Conservation (phyloP, 2,797 vertebrate species). For the Leptodactylus fallax region DNA sequence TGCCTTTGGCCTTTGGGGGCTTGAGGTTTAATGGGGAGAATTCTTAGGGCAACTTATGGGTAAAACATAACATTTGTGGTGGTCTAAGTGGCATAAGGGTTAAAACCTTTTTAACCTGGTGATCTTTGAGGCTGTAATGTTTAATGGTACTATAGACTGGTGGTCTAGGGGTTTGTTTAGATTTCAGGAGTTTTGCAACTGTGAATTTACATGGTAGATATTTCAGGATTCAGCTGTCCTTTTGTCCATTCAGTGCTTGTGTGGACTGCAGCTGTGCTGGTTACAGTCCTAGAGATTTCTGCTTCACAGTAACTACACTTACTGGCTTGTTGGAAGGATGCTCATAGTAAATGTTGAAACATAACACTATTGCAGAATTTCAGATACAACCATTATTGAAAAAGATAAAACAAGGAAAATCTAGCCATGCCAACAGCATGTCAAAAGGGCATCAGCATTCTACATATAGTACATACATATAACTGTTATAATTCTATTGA, state of each 20-base stretch:
- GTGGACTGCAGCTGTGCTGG: neutral
- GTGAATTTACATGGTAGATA: neutral
- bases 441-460: neutral
- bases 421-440: too few relatives aligned
- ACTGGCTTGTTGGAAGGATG: neutral
- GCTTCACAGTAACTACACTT: neutral
- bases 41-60: neutral
- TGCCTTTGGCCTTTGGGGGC: neutral
- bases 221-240: conserved; percentile 23
- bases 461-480: neutral
- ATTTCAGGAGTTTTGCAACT: neutral
- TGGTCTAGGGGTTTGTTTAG: neutral
- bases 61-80: neutral
- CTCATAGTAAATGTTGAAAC: neutral
- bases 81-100: neutral
- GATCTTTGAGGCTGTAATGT: neutral
- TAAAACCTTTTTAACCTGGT: neutral
- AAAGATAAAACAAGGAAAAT: too few relatives aligned
- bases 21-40: neutral
- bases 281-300: neutral
- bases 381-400: neutral
- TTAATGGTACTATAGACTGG: neutral
- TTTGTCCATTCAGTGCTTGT: neutral
- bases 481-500: neutral
- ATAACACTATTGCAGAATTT: neutral